These are phyloP conservation scores for Lytechinus pictus DNA, from an alignment of 35 echinoderm and acorn worm genomes.

Conservation along the genomic window DNA sequence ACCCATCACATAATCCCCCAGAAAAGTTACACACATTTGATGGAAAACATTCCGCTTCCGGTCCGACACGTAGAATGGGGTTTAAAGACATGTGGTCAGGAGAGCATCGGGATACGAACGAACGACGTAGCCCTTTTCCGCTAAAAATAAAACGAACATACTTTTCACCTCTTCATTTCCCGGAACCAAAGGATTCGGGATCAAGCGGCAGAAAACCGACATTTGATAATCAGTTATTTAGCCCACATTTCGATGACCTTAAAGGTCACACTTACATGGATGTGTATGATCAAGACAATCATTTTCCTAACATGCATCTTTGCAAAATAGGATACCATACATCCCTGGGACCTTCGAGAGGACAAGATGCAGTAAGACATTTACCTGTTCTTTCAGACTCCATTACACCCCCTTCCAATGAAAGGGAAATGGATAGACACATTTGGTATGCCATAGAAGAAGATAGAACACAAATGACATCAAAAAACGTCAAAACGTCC, in stretches of 20 bases:
- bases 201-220: background rate
- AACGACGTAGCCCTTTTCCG: background rate
- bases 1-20: too few relatives aligned
- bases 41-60: too few relatives aligned
- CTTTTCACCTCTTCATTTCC: background rate
- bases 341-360: background rate
- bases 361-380: background rate
- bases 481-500: background rate
- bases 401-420: background rate
- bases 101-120: background rate
- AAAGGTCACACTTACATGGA: background rate
- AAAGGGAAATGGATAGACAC: background rate
- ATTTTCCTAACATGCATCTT: background rate
- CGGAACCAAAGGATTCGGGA: background rate
- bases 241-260: background rate
- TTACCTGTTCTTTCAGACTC: background rate
- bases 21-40: too few relatives aligned
- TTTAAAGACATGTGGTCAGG: background rate
- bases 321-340: background rate
- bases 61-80: too few relatives aligned
- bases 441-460: background rate
- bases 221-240: too few relatives aligned
- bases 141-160: background rate
- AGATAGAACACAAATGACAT: background rate
- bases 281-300: background rate